Conservation (phyloP, 2,888 invertebrate genomes). For the Drosophila neonasuta region DNA sequence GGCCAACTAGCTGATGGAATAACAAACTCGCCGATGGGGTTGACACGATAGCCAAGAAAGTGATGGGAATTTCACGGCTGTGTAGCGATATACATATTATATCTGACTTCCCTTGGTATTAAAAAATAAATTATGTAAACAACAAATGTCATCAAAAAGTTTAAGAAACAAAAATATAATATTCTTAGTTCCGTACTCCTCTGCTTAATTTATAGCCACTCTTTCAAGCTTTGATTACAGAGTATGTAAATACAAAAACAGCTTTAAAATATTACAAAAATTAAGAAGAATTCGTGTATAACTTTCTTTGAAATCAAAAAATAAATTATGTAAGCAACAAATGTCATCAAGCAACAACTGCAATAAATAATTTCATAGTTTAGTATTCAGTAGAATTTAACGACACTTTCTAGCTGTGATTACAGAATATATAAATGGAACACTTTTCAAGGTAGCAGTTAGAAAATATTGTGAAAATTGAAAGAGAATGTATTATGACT, state of each 20-base stretch:
- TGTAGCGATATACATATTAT: background rate
- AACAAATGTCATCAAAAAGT: background rate
- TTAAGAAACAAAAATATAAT: background rate
- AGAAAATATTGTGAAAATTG: no score
- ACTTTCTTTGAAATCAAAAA: background rate
- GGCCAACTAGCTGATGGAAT: slow-evolving; percentile 18
- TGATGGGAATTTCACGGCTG: background rate
- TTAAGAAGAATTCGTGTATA: background rate
- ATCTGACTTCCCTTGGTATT: no score
- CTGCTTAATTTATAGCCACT: background rate
- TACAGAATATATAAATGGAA: no score
- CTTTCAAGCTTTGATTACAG: background rate
- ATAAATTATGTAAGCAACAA: background rate
- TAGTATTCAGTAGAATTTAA: no score
- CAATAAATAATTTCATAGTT: no score
- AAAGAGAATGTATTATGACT: no score
- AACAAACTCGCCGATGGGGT: background rate
- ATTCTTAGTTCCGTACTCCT: no score
- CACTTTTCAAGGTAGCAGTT: no score
- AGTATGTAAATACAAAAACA: background rate
- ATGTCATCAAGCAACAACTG: background rate
- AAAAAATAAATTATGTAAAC: background rate
- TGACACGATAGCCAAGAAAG: background rate
- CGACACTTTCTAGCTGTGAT: no score
- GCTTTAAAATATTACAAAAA: slow-evolving; percentile 29